phyloP scores from a whole-genome alignment of 2,113 vertebrate species.

The Pimephales promelas region DNA sequence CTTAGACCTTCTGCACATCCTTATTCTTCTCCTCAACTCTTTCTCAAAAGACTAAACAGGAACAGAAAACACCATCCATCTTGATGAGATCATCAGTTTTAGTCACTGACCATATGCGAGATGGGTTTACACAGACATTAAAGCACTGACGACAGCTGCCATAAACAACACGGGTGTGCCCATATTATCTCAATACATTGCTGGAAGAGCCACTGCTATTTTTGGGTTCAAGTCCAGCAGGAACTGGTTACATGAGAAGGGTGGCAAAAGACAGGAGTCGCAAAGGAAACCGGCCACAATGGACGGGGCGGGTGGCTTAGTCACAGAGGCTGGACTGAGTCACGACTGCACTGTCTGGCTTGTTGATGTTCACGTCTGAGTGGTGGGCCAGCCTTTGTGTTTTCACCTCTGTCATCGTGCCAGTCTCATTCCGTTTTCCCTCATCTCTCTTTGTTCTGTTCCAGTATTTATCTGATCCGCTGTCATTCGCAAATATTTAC shows the following conservation, averaged over 20 bases:
- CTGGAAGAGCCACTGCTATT: slow-evolving; percentile 40
- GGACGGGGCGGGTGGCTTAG: slow-evolving; percentile 37
- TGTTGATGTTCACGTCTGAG: slow-evolving; percentile 2
- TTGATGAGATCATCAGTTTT: slow-evolving; percentile 45
- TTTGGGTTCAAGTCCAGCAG: slow-evolving; percentile 39
- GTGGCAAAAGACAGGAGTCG: slow-evolving; percentile 51
- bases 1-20: neutral
- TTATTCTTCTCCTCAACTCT: neutral
- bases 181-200: slow-evolving; percentile 46
- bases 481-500: slow-evolving; percentile 27
- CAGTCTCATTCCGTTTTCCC: neutral
- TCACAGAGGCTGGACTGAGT: slow-evolving; percentile 37
- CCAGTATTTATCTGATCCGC: neutral
- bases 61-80: slow-evolving; percentile 24
- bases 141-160: slow-evolving; percentile 32
- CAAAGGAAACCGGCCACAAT: slow-evolving; percentile 52
- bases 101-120: slow-evolving; percentile 15
- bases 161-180: slow-evolving; percentile 53
- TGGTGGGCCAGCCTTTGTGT: slow-evolving; percentile 11
- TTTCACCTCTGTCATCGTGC: slow-evolving; percentile 29
- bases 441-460: neutral
- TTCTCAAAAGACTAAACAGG: slow-evolving; percentile 24
- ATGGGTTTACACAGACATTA: slow-evolving; percentile 30
- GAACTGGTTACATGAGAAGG: slow-evolving; percentile 46
- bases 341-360: slow-evolving; percentile 41